phyloP scores from a whole-genome alignment of 2,113 vertebrate species.

The Empidonax alnorum region DNA sequence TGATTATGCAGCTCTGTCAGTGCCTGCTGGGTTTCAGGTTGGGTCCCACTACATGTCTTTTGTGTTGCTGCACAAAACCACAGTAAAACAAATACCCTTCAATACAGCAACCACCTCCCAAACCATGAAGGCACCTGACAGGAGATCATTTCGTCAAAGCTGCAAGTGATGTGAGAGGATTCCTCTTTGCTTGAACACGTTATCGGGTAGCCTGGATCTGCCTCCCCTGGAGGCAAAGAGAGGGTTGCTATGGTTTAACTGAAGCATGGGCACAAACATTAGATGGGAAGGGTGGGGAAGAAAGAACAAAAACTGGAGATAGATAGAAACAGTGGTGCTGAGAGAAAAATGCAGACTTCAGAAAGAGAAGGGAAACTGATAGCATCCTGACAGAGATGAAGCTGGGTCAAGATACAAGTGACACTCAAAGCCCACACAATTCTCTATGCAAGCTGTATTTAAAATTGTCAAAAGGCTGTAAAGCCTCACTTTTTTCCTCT shows the following conservation, averaged over 20 bases:
- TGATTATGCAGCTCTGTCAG: neutral
- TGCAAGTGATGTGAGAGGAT: neutral
- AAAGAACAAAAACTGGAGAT: neutral
- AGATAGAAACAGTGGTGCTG: neutral
- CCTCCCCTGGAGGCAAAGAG: neutral
- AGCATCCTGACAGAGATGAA: neutral
- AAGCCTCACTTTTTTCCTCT: neutral
- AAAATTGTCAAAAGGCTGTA: neutral
- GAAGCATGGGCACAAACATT: neutral
- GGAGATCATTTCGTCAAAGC: neutral
- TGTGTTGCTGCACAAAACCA: neutral
- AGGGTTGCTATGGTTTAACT: neutral
- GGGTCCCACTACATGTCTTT: neutral
- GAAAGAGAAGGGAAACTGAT: neutral
- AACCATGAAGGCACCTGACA: neutral
- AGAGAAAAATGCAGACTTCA: neutral
- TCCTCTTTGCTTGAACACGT: accelerated
- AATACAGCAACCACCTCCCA: neutral
- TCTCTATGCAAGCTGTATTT: neutral
- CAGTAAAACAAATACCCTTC: neutral
- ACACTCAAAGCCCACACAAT: neutral
- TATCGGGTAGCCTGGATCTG: neutral
- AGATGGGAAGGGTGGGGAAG: neutral
- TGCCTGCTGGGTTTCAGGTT: neutral
- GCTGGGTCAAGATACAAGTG: neutral